Conservation (phyloP, 2,797 vertebrate genomes). For the Fundulus diaphanus region DNA sequence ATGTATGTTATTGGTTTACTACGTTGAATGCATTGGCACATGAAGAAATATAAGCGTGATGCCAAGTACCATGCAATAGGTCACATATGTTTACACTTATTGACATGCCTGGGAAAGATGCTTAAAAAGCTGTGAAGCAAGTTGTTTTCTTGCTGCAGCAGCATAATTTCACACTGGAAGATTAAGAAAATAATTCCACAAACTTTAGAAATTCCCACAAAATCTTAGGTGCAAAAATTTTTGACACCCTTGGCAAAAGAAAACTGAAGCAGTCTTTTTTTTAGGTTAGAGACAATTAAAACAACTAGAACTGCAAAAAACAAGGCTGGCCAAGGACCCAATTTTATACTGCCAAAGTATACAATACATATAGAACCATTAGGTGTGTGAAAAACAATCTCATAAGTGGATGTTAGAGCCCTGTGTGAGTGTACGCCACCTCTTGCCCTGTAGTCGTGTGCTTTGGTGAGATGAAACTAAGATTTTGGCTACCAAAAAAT, state of each 20-base stretch:
- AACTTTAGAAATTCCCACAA: background rate
- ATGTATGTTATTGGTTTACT: conserved; percentile 3
- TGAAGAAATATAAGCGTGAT: background rate
- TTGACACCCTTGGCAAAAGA: background rate
- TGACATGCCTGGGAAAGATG: background rate
- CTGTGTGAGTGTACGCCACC: no score
- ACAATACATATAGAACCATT: background rate
- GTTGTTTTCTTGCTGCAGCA: background rate
- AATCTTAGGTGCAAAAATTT: background rate
- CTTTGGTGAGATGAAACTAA: no score
- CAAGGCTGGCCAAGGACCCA: background rate
- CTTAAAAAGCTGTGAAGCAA: background rate
- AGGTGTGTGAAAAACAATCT: background rate
- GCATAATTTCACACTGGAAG: background rate
- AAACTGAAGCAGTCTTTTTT: background rate
- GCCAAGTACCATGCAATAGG: background rate
- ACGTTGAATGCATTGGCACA: background rate
- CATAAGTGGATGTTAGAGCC: background rate
- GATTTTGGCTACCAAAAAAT: no score
- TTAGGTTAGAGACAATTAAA: background rate
- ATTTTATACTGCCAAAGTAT: background rate
- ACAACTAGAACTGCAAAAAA: background rate
- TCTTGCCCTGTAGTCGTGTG: no score
- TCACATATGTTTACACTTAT: background rate
- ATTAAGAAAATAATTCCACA: background rate